Evolutionary conservation across 2,113 vertebrate species (phyloP).

Genomic region (Syngnathus scovelli): DNA sequence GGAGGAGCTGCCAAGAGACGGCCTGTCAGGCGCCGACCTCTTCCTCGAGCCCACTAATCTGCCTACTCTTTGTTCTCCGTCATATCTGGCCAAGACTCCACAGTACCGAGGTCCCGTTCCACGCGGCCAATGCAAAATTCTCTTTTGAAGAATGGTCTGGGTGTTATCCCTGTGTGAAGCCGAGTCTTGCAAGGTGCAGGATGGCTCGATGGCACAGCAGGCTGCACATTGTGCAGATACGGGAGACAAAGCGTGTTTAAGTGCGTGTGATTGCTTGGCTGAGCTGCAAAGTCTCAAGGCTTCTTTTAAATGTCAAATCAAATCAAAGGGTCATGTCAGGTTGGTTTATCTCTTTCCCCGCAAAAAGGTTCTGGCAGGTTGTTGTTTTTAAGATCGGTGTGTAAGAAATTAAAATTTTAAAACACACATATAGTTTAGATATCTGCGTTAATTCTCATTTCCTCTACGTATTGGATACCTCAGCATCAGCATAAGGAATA

Average conservation of each 20-base stretch:
- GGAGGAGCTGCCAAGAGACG: slow-evolving; percentile 46
- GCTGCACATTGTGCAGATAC: slow-evolving; percentile 24
- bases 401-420: slow-evolving; percentile 30
- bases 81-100: slow-evolving; percentile 48
- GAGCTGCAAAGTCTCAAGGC: slow-evolving; percentile 11
- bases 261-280: neutral
- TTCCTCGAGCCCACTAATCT: slow-evolving; percentile 47
- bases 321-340: slow-evolving; percentile 29
- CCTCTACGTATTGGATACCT: neutral
- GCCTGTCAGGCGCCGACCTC: slow-evolving; percentile 43
- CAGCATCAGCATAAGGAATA: too few relatives aligned
- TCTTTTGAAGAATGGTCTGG: slow-evolving; percentile 54
- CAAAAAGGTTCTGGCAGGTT: slow-evolving; percentile 21
- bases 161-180: slow-evolving; percentile 61
- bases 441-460: slow-evolving; percentile 19
- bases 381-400: slow-evolving; percentile 14
- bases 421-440: slow-evolving; percentile 9
- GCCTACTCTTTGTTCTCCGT: slow-evolving; percentile 53
- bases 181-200: slow-evolving; percentile 28
- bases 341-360: neutral
- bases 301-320: slow-evolving; percentile 30
- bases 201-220: slow-evolving; percentile 35
- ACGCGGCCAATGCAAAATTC: slow-evolving; percentile 47
- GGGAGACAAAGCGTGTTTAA: slow-evolving; percentile 11
- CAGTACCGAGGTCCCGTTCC: slow-evolving; percentile 38